Conservation (phyloP, 2,888 invertebrate genomes). For the Diachrysia chrysitis region DNA sequence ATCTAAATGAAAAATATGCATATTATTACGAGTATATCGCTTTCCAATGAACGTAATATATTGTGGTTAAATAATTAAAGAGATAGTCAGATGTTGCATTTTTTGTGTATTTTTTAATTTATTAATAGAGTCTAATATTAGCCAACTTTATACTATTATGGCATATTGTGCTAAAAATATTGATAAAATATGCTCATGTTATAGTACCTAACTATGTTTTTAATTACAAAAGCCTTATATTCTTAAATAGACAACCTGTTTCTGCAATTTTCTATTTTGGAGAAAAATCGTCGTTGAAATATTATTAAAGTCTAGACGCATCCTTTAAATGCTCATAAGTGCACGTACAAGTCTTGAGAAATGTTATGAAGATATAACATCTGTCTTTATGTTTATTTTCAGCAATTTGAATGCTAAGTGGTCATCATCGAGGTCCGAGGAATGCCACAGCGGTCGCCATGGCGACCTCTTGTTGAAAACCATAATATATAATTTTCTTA, state of each 20-base stretch:
- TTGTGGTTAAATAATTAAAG: too few species aligned
- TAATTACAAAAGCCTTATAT: too few species aligned
- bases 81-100: too few species aligned
- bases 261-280: too few species aligned
- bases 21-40: background rate
- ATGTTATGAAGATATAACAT: background rate
- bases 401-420: background rate
- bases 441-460: constrained; percentile 1
- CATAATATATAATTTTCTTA: constrained; percentile 46
- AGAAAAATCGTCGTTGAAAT: background rate
- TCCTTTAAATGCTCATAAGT: background rate
- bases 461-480: constrained; percentile 22
- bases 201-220: too few species aligned
- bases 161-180: too few species aligned
- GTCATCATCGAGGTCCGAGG: constrained; percentile 18
- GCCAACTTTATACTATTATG: too few species aligned
- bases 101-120: too few species aligned
- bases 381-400: background rate
- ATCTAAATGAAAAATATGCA: background rate
- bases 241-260: too few species aligned
- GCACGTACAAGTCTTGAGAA: background rate
- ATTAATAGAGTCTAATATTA: too few species aligned
- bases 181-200: too few species aligned
- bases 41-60: too few species aligned
- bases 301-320: background rate